phyloP scores from a whole-genome alignment of 2,888 invertebrate species.

The Epicampocera succincta region DNA sequence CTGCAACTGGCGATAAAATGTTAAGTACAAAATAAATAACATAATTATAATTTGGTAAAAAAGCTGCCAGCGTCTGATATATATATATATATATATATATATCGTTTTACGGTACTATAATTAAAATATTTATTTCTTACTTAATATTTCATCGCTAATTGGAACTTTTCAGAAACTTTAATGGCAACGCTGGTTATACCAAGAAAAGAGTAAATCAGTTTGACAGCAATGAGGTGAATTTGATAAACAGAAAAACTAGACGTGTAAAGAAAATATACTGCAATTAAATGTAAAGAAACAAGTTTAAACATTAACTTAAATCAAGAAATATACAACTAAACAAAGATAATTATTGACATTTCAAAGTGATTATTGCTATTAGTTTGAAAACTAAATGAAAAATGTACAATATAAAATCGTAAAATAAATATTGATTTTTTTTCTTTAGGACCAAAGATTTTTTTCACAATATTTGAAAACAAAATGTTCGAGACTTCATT shows the following conservation, averaged over 20 bases:
- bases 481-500: not conserved
- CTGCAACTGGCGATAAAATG: too few relatives aligned
- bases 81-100: too few relatives aligned
- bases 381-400: too few relatives aligned
- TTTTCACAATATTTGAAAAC: not conserved
- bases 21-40: too few relatives aligned
- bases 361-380: not conserved
- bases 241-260: slow-evolving; percentile 40
- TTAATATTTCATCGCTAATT: too few relatives aligned
- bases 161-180: not conserved
- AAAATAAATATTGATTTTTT: slow-evolving; percentile 63
- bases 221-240: slow-evolving; percentile 51
- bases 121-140: too few relatives aligned
- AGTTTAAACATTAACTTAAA: slow-evolving; percentile 6
- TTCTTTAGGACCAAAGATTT: not conserved
- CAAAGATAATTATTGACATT: not conserved
- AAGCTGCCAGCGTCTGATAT: too few relatives aligned
- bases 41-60: too few relatives aligned
- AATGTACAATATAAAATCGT: not conserved
- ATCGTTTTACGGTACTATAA: too few relatives aligned
- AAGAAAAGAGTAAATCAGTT: slow-evolving; percentile 18
- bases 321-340: slow-evolving; percentile 4
- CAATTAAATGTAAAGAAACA: slow-evolving; percentile 29
- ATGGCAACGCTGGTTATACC: not conserved
- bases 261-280: slow-evolving; percentile 44